Evolutionary conservation across 2,888 invertebrate genomes (phyloP).

Genomic region (Salpingus planirostris): DNA sequence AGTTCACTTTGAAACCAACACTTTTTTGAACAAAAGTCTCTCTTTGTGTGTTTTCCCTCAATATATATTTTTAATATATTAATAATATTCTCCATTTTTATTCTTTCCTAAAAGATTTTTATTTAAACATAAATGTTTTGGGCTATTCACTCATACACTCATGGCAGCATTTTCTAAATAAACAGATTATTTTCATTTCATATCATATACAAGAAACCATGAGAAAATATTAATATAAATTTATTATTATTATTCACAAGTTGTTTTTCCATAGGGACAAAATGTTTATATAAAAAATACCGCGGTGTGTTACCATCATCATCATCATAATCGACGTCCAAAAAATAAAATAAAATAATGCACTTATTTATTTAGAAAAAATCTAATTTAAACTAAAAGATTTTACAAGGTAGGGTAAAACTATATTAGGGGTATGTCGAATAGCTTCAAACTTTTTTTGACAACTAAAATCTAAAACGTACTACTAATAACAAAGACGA

Average conservation of each 20-base stretch:
- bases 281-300: slow-evolving; percentile 32
- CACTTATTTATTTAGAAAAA: slow-evolving; percentile 35
- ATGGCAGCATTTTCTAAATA: slow-evolving; percentile 35
- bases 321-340: too few species aligned
- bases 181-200: slow-evolving; percentile 23
- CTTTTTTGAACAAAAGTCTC: slow-evolving; percentile 31
- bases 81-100: slow-evolving; percentile 31
- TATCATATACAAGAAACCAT: too few species aligned
- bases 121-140: slow-evolving; percentile 38
- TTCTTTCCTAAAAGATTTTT: slow-evolving; percentile 32
- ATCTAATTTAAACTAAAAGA: slow-evolving; percentile 32
- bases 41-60: too few species aligned
- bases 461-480: slow-evolving; percentile 28
- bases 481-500: too few species aligned
- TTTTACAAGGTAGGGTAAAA: slow-evolving; percentile 30
- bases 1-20: slow-evolving; percentile 29
- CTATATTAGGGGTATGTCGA: slow-evolving; percentile 15
- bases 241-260: slow-evolving; percentile 17
- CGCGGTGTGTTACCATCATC: slow-evolving; percentile 23
- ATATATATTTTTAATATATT: slow-evolving; percentile 28
- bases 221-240: slow-evolving; percentile 22
- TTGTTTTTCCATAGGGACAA: too few species aligned
- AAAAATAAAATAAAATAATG: slow-evolving; percentile 33
- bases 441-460: slow-evolving; percentile 23
- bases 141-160: slow-evolving; percentile 34